Evolutionary conservation across 2,888 invertebrate species (phyloP).

Genomic region (Pristionchus exspectatus): DNA sequence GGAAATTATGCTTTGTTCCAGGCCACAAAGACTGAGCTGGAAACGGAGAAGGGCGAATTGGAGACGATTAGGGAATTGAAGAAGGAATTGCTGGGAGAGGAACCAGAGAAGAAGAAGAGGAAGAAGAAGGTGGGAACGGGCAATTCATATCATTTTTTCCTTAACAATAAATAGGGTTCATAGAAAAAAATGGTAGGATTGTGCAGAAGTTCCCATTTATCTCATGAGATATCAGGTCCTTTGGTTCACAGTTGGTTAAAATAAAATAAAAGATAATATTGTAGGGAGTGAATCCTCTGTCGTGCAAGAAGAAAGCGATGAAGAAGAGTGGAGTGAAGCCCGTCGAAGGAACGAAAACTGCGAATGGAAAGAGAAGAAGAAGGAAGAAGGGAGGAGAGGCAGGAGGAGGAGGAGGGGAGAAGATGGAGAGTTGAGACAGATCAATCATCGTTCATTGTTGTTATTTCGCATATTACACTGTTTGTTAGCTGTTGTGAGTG

Average conservation of each 20-base stretch:
- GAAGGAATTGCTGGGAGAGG: conserved; percentile 54
- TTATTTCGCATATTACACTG: background rate
- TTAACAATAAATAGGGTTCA: too few species aligned
- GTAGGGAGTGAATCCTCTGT: conserved; percentile 51
- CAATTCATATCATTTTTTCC: too few species aligned
- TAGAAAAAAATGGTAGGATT: too few species aligned
- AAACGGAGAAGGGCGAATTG: conserved; percentile 11
- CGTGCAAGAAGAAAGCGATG: conserved; percentile 52
- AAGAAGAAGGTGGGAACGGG: conserved; percentile 44
- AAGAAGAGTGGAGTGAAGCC: conserved; percentile 32
- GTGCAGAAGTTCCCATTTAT: too few species aligned
- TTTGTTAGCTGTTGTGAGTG: conserved; percentile 26
- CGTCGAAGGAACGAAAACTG: conserved; percentile 46
- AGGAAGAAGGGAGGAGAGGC: conserved; percentile 49
- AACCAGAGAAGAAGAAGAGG: conserved; percentile 47
- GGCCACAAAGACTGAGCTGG: conserved; percentile 39
- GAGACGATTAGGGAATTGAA: conserved; percentile 52
- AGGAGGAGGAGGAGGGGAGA: conserved; percentile 49
- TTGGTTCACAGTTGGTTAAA: too few species aligned
- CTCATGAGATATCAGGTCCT: background rate
- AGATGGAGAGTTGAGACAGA: conserved; percentile 10
- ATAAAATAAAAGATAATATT: background rate
- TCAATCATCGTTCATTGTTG: conserved; percentile 23
- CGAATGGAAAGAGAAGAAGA: conserved; percentile 53
- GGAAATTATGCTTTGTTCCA: background rate